Evolutionary conservation across 2,797 vertebrate species (phyloP), one percentile per base, ranked within the genome.

Genomic region (Bucorvus abyssinicus): DNA sequence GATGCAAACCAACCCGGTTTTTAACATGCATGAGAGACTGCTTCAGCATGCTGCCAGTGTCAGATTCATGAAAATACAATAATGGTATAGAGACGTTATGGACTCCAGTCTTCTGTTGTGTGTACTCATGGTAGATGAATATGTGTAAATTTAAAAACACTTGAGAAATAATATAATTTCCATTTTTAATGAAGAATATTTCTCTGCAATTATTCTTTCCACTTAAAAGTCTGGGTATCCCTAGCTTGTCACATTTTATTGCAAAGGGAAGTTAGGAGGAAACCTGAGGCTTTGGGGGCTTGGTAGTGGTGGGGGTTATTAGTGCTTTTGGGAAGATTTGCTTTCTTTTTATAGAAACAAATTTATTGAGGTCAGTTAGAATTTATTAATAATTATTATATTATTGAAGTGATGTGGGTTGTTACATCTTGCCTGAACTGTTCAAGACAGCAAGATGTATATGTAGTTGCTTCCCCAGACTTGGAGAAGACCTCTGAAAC

Each of bases 401-500:
- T 64, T 59, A 18, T 53, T 93, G 44, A 80, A 75, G n/a, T 55
- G 38, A 84, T 73, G 6, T 79, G 29, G 45, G 32, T 80, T 61
- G 65, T 69, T 79, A 75, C 3, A 26, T 64, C 38, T 93, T 93
- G 55, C 57, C 77, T 91, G 67, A 87, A 69, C 61, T 84, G 55
- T 61, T 90, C 73, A 79, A 84, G 67, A 59, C 32, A 91, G 73
- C 36, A 67, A 47, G 21, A 89, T 69, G 87, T 83, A 85, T 52
- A 94, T 16, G 52, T 73, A 93, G 63, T 84, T 87, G 10, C 63
- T 93, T 79, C 67, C 69, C 16, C 60, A 95, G 74, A 81, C 55
- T 93, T 95, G 90, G 82, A 96, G 86, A 94, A 95, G 73, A 93
- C 75, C 90, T 93, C 79, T 78, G 79, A 92, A 93, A 87, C 24